Evolutionary conservation across 1,140 invertebrate genomes (phyloP), one percentile per base, ranked within the genome.

Genomic region (Scaptodrosophila lebanonensis): DNA sequence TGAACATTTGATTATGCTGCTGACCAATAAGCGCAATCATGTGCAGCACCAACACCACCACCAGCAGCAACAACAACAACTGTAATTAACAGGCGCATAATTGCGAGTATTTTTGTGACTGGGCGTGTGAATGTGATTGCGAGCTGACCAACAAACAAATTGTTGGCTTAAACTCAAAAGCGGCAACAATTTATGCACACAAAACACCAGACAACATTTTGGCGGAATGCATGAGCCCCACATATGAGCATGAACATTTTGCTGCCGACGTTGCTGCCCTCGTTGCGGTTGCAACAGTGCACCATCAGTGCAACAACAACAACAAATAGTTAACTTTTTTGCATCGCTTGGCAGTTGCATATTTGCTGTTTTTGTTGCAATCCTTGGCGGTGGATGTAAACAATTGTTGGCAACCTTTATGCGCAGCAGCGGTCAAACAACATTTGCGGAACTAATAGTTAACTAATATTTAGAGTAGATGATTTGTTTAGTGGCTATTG

Each of bases 161-260:
- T 79, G 75, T 82, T 79, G 73, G 73, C 73, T 66, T 69, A 73
- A 82, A 79, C 52, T 79, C 73, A 79, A 79, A 82, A 73, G 66
- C 60, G 60, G 51, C 69, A 73, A 82, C 73, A 79, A 82, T 79
- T 79, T 79, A 79, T 79, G 68, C 66, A 60, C 52, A 51, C 33
- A 48, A 35, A 57, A 40, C 47, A 38, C 36, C 59, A 52, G 45
- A 25, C 27, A 60, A 38, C 39, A 45, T 67, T 60, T 61, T 59
- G 58, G 54, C 44, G 61, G 49, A 56, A 40, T 49, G 51, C 43
- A 42, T 33, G 29, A 32, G 20, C 22, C 45, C 57, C 61, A 36
- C 66, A 58, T 68, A 65, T 60, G 67, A 68, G 67, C 43, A 53
- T 67, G 47, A 42, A 47, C 56, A 51, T 68, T 73, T 62, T 62